Percentiles rank a stretch among this genome's conserved stretches.
phyloP scores from a whole-genome alignment of 2,888 invertebrate genomes.

The Adelognathus sp. region DNA sequence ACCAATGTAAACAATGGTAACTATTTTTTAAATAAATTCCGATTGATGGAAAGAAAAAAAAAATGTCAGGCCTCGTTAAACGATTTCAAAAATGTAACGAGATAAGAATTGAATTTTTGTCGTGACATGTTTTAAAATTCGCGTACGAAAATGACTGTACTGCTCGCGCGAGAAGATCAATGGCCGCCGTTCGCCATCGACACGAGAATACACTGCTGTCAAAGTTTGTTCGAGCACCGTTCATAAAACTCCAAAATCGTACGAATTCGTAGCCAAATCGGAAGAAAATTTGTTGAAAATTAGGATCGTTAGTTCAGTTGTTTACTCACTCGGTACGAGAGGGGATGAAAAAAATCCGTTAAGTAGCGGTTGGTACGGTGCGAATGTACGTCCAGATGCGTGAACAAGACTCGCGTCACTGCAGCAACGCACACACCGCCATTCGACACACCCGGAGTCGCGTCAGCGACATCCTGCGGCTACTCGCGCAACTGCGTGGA shows the following conservation, averaged over 20 bases:
- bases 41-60: neutral
- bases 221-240: neutral
- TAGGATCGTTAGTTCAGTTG: neutral
- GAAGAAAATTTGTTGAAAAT: neutral
- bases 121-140: neutral
- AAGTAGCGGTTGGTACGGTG: neutral
- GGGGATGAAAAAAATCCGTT: neutral
- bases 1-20: neutral
- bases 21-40: neutral
- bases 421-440: constrained; percentile 19
- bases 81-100: neutral
- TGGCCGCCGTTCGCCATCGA: constrained; percentile 51
- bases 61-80: neutral
- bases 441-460: constrained; percentile 50
- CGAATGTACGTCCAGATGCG: constrained; percentile 34
- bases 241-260: neutral
- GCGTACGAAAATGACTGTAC: constrained; percentile 22
- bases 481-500: neutral
- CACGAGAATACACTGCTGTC: constrained; percentile 30
- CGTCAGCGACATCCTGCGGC: constrained; percentile 53
- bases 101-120: neutral
- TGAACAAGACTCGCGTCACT: constrained; percentile 60
- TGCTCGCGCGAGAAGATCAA: constrained; percentile 20
- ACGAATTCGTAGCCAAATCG: neutral
- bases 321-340: constrained; percentile 45